Evolutionary conservation across 2,797 vertebrate genomes (phyloP), one percentile per base, ranked within the genome.

Genomic region (Aythya fuligula): DNA sequence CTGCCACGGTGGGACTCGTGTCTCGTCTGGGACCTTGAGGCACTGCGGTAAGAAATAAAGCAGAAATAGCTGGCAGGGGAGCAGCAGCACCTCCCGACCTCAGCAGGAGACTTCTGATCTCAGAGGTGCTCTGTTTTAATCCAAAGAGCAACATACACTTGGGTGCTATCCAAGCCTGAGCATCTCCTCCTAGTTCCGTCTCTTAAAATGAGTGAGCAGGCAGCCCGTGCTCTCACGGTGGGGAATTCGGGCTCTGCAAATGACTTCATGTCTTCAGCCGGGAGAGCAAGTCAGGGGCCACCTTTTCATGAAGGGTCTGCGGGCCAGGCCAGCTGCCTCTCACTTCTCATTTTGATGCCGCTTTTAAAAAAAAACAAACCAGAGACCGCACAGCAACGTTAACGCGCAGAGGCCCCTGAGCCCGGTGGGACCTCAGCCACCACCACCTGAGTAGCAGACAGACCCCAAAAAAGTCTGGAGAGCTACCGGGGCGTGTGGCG

Each of bases 361-460:
- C 66, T 45, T 53, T 47, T 17, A 5, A 62, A 41, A 18, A 62
- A 76, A 82, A 90, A 32, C 90, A 76, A 87, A 60, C 69, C 0
- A 0, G 21, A 57, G 82, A 81, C 41, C 45, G 13, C 0, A 0
- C 51, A 24, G 8, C 0, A 0, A 14, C 56, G 3, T 22, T 9
- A 43, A 54, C 0, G 2, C 3, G 3, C 72, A 57, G 39, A 56
- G 28, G 61, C 78, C 80, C 72, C 34, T 0, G 45, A 73, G 47
- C 32, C 65, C 65, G 15, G 28, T 0, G 3, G 77, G 60, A 64
- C 75, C 51, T 72, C 76, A 78, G 8, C 70, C 76, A 45, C n/a
- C 13, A 81, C 75, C 69, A 39, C 58, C 21, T 75, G 84, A 72
- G 72, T 7, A 75, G 72, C 66, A 92, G 90, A 65, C 75, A 95